phyloP scores from a whole-genome alignment of 2,797 vertebrate species.

The Sebastes reedi region DNA sequence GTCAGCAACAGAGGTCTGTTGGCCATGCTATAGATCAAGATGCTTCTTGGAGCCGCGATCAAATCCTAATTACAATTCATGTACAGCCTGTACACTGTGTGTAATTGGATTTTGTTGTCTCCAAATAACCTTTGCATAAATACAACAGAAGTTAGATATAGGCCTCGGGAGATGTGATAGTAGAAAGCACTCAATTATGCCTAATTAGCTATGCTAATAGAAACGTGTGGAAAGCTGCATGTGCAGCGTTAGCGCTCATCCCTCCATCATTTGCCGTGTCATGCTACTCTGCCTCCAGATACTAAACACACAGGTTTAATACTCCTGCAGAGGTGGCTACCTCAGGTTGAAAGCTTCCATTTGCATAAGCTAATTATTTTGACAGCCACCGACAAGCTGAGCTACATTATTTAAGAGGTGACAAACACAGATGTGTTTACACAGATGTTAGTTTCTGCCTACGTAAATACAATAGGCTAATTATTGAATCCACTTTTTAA shows the following conservation, averaged over 20 bases:
- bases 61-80: constrained; percentile 47
- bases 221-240: constrained; percentile 72
- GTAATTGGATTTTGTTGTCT: constrained; percentile 72
- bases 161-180: constrained; percentile 59
- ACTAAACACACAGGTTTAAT: constrained; percentile 74
- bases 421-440: constrained; percentile 23
- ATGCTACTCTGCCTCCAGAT: constrained; percentile 58
- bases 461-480: neutral
- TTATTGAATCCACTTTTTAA: neutral
- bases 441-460: constrained; percentile 9
- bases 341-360: constrained; percentile 61
- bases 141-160: constrained; percentile 68
- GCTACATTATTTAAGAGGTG: constrained; percentile 37
- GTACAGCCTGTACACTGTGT: constrained; percentile 23
- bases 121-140: constrained; percentile 77
- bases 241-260: constrained; percentile 66
- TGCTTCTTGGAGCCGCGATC: constrained; percentile 24
- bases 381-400: constrained; percentile 46
- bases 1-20: neutral
- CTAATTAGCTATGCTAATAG: constrained; percentile 80
- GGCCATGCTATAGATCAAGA: neutral
- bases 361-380: constrained; percentile 83
- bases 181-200: constrained; percentile 75
- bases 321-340: constrained; percentile 52
- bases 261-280: constrained; percentile 66